Evolutionary conservation across 2,113 vertebrate genomes (phyloP).

Genomic region (Melanotaenia duboulayi): DNA sequence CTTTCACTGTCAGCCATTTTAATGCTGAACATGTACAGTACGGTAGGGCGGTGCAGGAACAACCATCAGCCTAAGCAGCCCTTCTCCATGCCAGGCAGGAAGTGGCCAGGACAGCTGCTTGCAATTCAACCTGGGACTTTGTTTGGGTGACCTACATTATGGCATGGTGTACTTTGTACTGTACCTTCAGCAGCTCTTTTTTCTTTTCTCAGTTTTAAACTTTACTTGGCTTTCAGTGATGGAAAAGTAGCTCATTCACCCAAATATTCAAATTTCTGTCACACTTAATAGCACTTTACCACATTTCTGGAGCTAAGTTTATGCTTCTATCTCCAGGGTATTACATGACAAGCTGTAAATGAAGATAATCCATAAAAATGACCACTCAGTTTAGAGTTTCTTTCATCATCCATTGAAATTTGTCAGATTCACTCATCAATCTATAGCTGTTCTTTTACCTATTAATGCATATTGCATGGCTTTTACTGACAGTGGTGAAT

Average conservation of each 20-base stretch:
- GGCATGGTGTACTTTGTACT: constrained; percentile 50
- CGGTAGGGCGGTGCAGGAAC: constrained; percentile 46
- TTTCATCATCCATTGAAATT: too few relatives aligned
- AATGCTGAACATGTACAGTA: constrained; percentile 51
- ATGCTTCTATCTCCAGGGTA: too few relatives aligned
- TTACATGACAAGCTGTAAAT: too few relatives aligned
- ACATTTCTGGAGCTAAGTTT: too few relatives aligned
- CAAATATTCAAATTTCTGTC: background rate
- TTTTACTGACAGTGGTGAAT: too few relatives aligned
- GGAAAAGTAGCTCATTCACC: background rate
- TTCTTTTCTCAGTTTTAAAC: background rate
- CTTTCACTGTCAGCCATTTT: constrained; percentile 59
- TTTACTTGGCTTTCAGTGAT: background rate
- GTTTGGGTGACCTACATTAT: constrained; percentile 79
- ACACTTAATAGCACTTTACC: too few relatives aligned
- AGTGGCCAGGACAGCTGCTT: constrained; percentile 77
- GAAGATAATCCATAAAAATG: too few relatives aligned
- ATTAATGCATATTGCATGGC: too few relatives aligned
- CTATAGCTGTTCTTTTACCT: too few relatives aligned
- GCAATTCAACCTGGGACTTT: constrained; percentile 74
- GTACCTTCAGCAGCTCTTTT: constrained; percentile 24
- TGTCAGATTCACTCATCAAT: too few relatives aligned
- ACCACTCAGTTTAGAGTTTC: too few relatives aligned
- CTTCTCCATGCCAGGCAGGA: constrained; percentile 71
- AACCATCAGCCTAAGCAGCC: constrained; percentile 60